A percentile compares a stretch with the other conserved stretches of the same genome.
Conservation (phyloP, 2,888 invertebrate species). For the Orgyia antiqua region DNA sequence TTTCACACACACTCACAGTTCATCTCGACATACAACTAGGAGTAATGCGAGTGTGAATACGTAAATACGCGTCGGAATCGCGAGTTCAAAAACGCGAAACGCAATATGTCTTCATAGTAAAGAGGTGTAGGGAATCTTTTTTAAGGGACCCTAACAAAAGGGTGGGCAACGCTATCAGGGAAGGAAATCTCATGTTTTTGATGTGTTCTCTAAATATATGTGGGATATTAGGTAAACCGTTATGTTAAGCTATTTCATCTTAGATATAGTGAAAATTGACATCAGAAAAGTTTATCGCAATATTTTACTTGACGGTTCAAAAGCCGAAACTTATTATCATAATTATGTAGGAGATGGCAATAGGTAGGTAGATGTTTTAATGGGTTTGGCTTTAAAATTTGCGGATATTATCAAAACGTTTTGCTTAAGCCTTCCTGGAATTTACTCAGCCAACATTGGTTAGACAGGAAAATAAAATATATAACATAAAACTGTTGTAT, state of each 20-base stretch:
- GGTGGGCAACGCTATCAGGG: constrained; percentile 53
- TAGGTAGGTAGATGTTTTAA: too few relatives aligned
- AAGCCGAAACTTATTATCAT: too few relatives aligned
- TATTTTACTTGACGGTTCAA: too few relatives aligned
- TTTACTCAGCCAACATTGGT: too few relatives aligned
- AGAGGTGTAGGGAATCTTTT: constrained; percentile 64
- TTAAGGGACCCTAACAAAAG: constrained; percentile 62
- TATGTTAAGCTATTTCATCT: constrained; percentile 6
- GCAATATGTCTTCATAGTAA: constrained; percentile 74
- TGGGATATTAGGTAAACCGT: constrained; percentile 21
- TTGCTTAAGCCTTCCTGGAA: too few relatives aligned
- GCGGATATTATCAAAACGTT: too few relatives aligned
- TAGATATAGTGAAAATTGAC: too few relatives aligned
- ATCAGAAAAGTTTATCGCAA: too few relatives aligned
- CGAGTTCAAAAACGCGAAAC: constrained; percentile 77
- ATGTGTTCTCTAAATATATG: constrained; percentile 44
- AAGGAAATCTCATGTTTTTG: constrained; percentile 59
- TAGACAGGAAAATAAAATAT: too few relatives aligned
- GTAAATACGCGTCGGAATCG: constrained; percentile 74
- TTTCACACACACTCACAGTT: constrained; percentile 59
- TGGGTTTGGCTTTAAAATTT: too few relatives aligned
- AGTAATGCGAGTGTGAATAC: constrained; percentile 77
- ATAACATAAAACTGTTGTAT: too few relatives aligned
- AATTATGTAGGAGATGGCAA: too few relatives aligned
- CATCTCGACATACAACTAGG: constrained; percentile 69